phyloP scores from a whole-genome alignment of 2,888 invertebrate genomes.

The Neria commutata region DNA sequence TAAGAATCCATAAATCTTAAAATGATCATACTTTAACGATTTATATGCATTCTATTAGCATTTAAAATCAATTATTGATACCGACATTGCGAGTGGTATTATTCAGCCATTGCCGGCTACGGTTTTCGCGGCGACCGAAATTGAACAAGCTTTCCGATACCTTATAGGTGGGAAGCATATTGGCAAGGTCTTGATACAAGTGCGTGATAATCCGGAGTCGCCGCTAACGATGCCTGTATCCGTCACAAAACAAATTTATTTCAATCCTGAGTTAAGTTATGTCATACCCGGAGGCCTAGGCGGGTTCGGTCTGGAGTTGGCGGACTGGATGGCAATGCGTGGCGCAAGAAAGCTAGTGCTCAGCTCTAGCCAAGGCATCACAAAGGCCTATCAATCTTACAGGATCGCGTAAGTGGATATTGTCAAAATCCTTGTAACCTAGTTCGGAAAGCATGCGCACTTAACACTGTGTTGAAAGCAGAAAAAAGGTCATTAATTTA shows the following conservation, averaged over 20 bases:
- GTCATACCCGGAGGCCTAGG: constrained; percentile 83
- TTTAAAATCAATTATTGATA: constrained; percentile 66
- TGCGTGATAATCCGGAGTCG: constrained; percentile 46
- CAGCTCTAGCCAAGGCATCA: constrained; percentile 79
- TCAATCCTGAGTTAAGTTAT: constrained; percentile 61
- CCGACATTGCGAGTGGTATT: constrained; percentile 71
- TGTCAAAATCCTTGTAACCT: no score
- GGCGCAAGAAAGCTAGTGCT: constrained; percentile 81
- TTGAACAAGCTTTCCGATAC: constrained; percentile 75
- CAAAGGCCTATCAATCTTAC: constrained; percentile 81
- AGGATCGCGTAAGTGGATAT: constrained; percentile 71
- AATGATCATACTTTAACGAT: background rate
- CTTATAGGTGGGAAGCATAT: constrained; percentile 78
- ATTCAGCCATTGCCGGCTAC: constrained; percentile 73
- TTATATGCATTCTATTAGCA: constrained; percentile 33
- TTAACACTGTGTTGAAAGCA: no score
- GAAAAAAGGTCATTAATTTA: no score
- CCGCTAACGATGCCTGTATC: constrained; percentile 48
- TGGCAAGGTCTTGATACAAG: constrained; percentile 70
- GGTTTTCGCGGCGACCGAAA: constrained; percentile 69
- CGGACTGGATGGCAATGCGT: constrained; percentile 83
- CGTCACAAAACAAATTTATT: constrained; percentile 50
- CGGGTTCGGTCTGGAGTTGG: constrained; percentile 89
- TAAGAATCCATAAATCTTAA: constrained; percentile 24
- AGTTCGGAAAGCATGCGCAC: no score